Evolutionary conservation across 2,113 vertebrate genomes (phyloP).

Genomic region (Calyptomena viridis): DNA sequence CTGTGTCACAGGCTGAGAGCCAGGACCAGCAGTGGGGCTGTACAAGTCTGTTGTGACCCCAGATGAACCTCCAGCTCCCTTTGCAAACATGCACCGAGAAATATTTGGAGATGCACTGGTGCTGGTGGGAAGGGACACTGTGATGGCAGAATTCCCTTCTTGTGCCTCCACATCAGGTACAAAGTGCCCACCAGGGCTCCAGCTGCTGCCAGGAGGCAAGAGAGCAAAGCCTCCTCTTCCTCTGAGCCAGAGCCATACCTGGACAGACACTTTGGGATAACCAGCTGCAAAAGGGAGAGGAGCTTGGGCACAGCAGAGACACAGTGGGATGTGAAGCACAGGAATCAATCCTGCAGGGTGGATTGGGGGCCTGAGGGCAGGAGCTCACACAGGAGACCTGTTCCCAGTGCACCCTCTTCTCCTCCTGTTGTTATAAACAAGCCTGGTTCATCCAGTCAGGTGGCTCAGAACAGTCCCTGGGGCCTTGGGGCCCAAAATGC

Average conservation of each 20-base stretch:
- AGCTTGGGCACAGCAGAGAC: background rate
- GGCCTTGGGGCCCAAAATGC: background rate
- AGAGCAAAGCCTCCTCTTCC: background rate
- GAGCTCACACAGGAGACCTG: fast-evolving
- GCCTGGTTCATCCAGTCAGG: background rate
- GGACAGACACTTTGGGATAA: fast-evolving
- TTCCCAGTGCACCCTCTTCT: background rate
- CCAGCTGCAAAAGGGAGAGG: background rate
- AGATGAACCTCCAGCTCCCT: background rate
- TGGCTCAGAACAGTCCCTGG: background rate
- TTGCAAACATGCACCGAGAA: background rate
- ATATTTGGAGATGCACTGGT: background rate
- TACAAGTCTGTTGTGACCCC: background rate
- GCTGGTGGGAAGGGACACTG: background rate
- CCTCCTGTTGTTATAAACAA: background rate
- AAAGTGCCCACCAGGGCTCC: fast-evolving
- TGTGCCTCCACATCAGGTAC: background rate
- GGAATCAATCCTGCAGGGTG: fast-evolving
- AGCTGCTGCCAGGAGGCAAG: background rate
- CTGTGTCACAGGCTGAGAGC: fast-evolving
- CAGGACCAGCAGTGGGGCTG: fast-evolving
- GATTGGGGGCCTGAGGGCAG: background rate
- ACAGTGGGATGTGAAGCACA: background rate
- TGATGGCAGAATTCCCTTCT: background rate
- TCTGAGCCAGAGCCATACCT: fast-evolving